These are phyloP conservation scores for Drosophila conformis DNA, from an alignment of 2,888 invertebrate genomes.

Conservation along the genomic window DNA sequence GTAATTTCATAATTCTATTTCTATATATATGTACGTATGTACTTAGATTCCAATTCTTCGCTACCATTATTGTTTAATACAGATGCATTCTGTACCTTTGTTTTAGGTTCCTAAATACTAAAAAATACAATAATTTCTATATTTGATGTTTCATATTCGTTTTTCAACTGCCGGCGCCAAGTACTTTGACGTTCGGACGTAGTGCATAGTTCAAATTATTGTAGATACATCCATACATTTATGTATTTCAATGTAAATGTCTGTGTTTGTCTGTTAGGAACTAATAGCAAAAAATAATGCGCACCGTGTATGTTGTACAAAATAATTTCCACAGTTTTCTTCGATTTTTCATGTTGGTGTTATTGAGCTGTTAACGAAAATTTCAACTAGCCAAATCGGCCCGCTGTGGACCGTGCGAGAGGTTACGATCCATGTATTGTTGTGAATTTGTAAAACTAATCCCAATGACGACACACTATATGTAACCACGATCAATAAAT, in stretches of 20 bases:
- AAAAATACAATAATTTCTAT: constrained; percentile 64
- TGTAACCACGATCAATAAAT: constrained; percentile 18
- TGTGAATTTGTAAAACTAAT: constrained; percentile 1
- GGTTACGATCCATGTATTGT: constrained; percentile 6
- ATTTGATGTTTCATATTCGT: constrained; percentile 45
- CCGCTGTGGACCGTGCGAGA: not conserved
- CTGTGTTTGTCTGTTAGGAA: constrained; percentile 65
- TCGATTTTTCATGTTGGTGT: constrained; percentile 16
- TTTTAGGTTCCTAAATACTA: constrained; percentile 52
- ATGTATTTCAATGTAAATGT: constrained; percentile 50
- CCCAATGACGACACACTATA: constrained; percentile 4
- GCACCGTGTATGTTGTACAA: constrained; percentile 47
- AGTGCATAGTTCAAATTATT: constrained; percentile 49
- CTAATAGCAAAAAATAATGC: constrained; percentile 76
- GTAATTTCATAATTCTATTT: constrained; percentile 60
- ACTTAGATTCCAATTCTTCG: constrained; percentile 45
- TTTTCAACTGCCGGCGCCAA: constrained; percentile 42
- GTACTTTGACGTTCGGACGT: constrained; percentile 23
- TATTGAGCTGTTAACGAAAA: constrained; percentile 48
- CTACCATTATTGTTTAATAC: constrained; percentile 66
- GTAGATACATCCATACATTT: constrained; percentile 28
- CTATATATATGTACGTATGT: constrained; percentile 41
- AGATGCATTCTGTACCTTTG: constrained; percentile 59
- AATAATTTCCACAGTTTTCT: constrained; percentile 11
- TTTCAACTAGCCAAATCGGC: constrained; percentile 19